Evolutionary conservation across 2,888 invertebrate species (phyloP).

Genomic region (Napeogenes sylphis): DNA sequence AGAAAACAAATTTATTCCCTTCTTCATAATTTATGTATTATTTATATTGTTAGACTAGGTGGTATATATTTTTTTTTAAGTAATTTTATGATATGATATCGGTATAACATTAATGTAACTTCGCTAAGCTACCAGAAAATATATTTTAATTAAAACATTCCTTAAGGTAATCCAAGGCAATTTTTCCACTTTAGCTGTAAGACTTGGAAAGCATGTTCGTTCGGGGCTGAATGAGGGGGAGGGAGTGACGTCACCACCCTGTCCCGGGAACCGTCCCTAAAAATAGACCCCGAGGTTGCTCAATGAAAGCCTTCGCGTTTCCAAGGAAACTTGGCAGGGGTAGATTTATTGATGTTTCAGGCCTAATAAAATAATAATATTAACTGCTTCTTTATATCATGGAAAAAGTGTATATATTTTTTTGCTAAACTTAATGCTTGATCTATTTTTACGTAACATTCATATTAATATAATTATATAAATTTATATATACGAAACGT

Average conservation of each 20-base stretch:
- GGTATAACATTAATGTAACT: no score
- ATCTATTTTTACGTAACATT: no score
- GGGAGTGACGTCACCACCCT: conserved; percentile 52
- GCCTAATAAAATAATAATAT: not conserved
- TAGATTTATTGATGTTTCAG: not conserved
- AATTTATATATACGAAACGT: no score
- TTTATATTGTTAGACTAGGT: no score
- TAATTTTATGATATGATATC: no score
- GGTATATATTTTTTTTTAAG: no score
- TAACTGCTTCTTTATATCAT: not conserved
- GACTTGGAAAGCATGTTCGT: conserved; percentile 45
- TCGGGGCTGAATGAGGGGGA: conserved; percentile 37
- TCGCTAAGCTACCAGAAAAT: conserved; percentile 9
- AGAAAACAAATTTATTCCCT: no score
- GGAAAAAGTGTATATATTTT: no score
- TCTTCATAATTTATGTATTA: no score
- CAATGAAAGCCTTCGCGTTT: conserved; percentile 51
- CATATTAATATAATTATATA: no score
- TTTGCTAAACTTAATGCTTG: no score
- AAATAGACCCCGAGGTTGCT: conserved; percentile 72
- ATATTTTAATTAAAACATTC: conserved; percentile 20
- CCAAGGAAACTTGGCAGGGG: not conserved
- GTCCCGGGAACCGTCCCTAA: conserved; percentile 53
- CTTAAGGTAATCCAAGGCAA: conserved; percentile 34
- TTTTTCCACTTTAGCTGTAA: conserved; percentile 46